These are phyloP conservation scores for Calcarius lapponicus DNA, from an alignment of 2,797 vertebrate species.

Conservation along the genomic window DNA sequence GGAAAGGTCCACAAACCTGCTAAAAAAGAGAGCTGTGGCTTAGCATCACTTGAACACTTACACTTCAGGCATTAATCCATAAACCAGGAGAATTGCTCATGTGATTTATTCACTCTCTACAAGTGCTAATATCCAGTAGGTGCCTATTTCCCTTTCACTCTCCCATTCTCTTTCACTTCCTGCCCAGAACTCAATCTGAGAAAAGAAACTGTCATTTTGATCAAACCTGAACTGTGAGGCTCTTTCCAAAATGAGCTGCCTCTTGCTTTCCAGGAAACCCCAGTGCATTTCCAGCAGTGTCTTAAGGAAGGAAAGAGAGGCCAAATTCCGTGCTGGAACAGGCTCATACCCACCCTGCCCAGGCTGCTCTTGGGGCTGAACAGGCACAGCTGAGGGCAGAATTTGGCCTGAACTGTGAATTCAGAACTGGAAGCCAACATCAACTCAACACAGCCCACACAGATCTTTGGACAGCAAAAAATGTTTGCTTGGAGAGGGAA, in stretches of 20 bases:
- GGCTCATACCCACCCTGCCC: not conserved
- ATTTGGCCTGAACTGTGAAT: not conserved
- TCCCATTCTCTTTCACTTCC: not conserved
- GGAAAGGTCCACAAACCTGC: not conserved
- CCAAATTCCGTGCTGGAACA: not conserved
- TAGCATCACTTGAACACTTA: not conserved
- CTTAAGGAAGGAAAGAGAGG: not conserved
- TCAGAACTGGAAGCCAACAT: constrained; percentile 22
- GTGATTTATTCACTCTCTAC: not conserved
- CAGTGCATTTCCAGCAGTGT: not conserved
- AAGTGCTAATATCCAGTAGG: not conserved
- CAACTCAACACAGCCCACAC: constrained; percentile 46
- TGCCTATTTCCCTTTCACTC: not conserved
- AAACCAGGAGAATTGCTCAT: not conserved
- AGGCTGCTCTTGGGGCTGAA: not conserved
- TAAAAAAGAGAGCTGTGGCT: not conserved
- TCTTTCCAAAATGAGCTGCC: not conserved
- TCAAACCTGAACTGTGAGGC: not conserved
- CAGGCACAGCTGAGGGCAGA: not conserved
- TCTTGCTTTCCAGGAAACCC: not conserved
- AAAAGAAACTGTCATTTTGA: not conserved
- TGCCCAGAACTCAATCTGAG: not conserved
- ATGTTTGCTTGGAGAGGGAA: constrained; percentile 5
- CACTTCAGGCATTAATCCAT: not conserved
- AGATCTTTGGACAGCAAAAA: not conserved